Percentiles rank a stretch among this genome's conserved stretches.
phyloP scores from a whole-genome alignment of 2,888 invertebrate species.

The Philopedon plagiatum region DNA sequence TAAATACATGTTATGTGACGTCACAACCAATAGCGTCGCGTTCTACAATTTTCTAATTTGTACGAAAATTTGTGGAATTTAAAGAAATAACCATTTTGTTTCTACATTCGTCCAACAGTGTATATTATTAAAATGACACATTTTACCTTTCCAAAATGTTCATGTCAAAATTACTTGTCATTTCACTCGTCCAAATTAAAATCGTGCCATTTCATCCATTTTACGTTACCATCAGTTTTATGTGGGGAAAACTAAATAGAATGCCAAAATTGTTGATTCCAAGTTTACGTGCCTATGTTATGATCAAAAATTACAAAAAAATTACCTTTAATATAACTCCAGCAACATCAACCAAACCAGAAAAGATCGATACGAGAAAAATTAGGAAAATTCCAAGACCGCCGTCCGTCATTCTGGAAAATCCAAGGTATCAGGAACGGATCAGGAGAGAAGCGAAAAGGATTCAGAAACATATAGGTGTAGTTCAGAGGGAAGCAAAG shows the following conservation, averaged over 20 bases:
- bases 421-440: slow-evolving; percentile 4
- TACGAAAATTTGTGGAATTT: no score
- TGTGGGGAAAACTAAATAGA: not conserved
- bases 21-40: no score
- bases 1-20: no score
- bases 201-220: not conserved
- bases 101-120: no score
- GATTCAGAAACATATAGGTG: not conserved
- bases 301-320: slow-evolving; percentile 14
- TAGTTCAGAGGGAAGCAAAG: not conserved
- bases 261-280: not conserved
- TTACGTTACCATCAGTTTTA: not conserved
- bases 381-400: slow-evolving; percentile 16
- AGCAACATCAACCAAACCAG: not conserved
- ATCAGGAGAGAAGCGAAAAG: not conserved
- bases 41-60: no score
- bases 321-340: slow-evolving; percentile 20
- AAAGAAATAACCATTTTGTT: no score
- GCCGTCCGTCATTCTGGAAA: slow-evolving; percentile 3
- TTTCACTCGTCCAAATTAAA: no score
- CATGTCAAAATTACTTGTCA: no score
- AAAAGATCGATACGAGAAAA: slow-evolving; percentile 6
- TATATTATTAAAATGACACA: no score
- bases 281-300: not conserved
- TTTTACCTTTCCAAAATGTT: no score